These are phyloP conservation scores for Phylloscopus whistleri DNA, from an alignment of 2,113 vertebrate species.

Conservation along the genomic window DNA sequence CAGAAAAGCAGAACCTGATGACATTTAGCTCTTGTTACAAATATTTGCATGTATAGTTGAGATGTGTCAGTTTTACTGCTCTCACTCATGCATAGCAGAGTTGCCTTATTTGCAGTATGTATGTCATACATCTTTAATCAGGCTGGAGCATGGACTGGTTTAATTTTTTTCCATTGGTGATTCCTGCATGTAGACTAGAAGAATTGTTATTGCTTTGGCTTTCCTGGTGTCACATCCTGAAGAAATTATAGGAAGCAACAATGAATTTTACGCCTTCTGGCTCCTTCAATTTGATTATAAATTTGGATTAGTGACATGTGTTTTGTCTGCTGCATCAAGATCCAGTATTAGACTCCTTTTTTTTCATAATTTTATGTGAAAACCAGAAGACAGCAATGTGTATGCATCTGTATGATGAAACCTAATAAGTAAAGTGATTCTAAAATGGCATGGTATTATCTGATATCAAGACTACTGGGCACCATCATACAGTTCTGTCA, in stretches of 20 bases:
- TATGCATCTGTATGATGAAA: not conserved
- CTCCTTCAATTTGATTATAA: not conserved
- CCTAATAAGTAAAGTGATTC: not conserved
- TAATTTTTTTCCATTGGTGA: not conserved
- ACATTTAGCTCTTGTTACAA: not conserved
- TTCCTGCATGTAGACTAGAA: not conserved
- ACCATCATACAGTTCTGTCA: not conserved
- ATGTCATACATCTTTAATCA: not conserved
- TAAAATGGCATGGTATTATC: not conserved
- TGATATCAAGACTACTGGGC: not conserved
- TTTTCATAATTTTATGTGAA: not conserved
- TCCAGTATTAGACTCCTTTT: not conserved
- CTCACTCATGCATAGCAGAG: not conserved
- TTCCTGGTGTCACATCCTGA: not conserved
- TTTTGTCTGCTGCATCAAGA: not conserved
- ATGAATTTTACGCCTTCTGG: not conserved
- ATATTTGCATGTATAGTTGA: not conserved
- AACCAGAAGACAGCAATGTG: not conserved
- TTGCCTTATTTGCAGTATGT: slow-evolving; percentile 3
- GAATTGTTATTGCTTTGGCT: not conserved
- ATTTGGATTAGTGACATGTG: not conserved
- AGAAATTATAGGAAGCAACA: not conserved
- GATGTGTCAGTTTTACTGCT: not conserved
- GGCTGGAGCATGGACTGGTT: not conserved
- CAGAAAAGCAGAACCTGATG: not conserved